Conservation (phyloP, 2,888 invertebrate species). For the Ariolimax columbianus region DNA sequence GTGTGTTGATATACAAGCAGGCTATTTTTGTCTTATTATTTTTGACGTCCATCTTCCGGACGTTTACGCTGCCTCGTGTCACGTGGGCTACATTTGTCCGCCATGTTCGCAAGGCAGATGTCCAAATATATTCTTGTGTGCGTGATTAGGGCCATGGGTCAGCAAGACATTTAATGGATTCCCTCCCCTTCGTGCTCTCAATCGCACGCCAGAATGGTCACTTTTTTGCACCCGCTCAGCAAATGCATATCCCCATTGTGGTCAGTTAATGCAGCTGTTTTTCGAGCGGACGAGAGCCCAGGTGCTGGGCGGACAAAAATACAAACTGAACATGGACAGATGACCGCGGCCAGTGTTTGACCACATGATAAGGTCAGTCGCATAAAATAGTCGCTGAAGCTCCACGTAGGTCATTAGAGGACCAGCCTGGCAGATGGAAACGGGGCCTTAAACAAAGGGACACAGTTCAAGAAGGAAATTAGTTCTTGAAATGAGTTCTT, state of each 20-base stretch:
- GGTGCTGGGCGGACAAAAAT: slow-evolving; percentile 32
- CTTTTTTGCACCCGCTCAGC: slow-evolving; percentile 20
- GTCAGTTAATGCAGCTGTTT: slow-evolving; percentile 43
- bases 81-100: neutral
- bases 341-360: slow-evolving; percentile 44
- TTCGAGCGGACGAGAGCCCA: slow-evolving; percentile 17
- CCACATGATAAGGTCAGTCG: slow-evolving; percentile 24
- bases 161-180: neutral
- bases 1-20: too few relatives aligned
- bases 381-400: slow-evolving; percentile 14
- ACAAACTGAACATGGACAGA: slow-evolving; percentile 43
- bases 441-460: slow-evolving; percentile 9
- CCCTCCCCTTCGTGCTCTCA: neutral
- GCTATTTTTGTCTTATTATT: neutral
- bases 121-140: slow-evolving; percentile 26
- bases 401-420: slow-evolving; percentile 16
- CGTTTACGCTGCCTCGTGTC: neutral
- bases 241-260: slow-evolving; percentile 30
- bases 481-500: slow-evolving; percentile 31
- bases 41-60: neutral
- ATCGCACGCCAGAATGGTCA: slow-evolving; percentile 17
- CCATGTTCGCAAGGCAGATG: neutral
- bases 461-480: slow-evolving; percentile 7
- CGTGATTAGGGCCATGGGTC: neutral
- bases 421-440: slow-evolving; percentile 19